phyloP scores from a whole-genome alignment of 1,140 invertebrate species.

The Caligus rogercresseyi region DNA sequence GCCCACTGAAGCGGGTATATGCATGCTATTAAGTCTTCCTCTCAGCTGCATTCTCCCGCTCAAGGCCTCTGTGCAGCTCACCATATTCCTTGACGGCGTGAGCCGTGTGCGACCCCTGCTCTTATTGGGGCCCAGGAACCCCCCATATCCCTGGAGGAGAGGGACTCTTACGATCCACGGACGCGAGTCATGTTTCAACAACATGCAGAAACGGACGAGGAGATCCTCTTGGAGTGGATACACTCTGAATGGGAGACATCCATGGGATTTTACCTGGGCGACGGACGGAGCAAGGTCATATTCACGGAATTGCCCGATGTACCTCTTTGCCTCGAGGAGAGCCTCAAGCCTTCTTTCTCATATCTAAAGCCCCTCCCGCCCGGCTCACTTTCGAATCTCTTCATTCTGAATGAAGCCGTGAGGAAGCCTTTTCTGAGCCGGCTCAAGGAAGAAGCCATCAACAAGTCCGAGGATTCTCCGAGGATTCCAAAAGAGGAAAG shows the following conservation, averaged over 20 bases:
- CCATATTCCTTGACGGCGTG: not conserved
- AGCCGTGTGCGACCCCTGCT: not conserved
- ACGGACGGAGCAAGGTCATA: not conserved
- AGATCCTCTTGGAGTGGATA: not conserved
- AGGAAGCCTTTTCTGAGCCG: not conserved
- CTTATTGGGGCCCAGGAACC: not conserved
- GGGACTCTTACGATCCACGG: not conserved
- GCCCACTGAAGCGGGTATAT: not conserved
- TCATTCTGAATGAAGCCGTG: not conserved
- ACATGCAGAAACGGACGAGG: not conserved
- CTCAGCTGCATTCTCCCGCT: not conserved
- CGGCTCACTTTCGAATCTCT: not conserved
- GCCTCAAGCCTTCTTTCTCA: not conserved
- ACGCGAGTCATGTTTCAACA: not conserved
- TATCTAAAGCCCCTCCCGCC: not conserved
- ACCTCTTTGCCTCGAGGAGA: not conserved
- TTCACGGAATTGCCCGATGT: not conserved
- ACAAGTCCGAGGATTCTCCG: not conserved
- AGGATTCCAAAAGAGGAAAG: not conserved
- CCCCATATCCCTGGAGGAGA: not conserved
- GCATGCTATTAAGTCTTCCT: not conserved
- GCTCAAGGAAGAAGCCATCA: not conserved
- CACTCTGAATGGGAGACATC: not conserved
- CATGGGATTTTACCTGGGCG: not conserved
- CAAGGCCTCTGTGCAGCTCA: not conserved